phyloP scores from a whole-genome alignment of 2,888 invertebrate genomes.

The Xestia c-nigrum region DNA sequence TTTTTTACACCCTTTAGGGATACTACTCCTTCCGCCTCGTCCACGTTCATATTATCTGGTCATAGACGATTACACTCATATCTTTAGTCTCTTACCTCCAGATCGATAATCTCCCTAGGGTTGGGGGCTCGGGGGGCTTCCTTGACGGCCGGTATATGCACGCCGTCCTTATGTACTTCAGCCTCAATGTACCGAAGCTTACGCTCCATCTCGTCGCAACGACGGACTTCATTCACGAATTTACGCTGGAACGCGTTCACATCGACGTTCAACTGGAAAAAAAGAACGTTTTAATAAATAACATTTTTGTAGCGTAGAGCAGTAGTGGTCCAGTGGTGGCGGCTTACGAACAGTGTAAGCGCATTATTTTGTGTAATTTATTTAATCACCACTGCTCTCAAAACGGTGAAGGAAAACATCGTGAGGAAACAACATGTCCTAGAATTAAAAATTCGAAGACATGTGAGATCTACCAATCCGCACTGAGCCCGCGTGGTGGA shows the following conservation, averaged over 20 bases:
- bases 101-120: slow-evolving; percentile 96
- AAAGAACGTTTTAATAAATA: slow-evolving; percentile 37
- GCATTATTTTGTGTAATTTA: no score
- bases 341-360: no score
- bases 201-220: slow-evolving; percentile 98
- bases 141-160: slow-evolving; percentile 94
- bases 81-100: slow-evolving; percentile 91
- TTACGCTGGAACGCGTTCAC: slow-evolving; percentile 97
- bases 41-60: not conserved
- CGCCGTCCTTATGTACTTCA: slow-evolving; percentile 96
- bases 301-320: not conserved
- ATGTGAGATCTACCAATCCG: no score
- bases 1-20: not conserved
- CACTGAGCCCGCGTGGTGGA: no score
- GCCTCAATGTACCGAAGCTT: slow-evolving; percentile 96
- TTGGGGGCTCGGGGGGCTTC: slow-evolving; percentile 95
- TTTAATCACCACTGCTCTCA: no score
- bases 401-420: no score
- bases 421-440: no score
- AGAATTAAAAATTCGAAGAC: no score
- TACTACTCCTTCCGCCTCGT: not conserved
- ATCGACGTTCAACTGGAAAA: slow-evolving; percentile 94
- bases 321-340: not conserved
- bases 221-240: slow-evolving; percentile 97
- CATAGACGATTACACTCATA: not conserved